These are phyloP conservation scores for Episyrphus balteatus DNA, from an alignment of 1,140 invertebrate species.

Conservation along the genomic window DNA sequence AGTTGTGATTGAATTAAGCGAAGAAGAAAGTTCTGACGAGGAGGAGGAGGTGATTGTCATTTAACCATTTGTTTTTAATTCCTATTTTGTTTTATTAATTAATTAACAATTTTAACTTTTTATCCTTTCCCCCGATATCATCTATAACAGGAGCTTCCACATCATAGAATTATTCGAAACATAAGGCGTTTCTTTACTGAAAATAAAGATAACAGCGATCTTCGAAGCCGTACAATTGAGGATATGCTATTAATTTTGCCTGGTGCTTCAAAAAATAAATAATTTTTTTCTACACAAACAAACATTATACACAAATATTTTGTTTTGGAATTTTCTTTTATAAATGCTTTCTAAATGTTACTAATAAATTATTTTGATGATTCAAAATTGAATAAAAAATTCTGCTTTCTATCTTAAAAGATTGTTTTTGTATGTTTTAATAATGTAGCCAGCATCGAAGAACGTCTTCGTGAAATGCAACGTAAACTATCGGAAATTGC, in stretches of 20 bases:
- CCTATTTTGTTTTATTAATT: constrained; percentile 1
- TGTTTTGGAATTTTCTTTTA: too few relatives aligned
- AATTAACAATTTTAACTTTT: constrained; percentile 2
- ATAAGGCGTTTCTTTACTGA: constrained; percentile 34
- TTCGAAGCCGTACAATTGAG: constrained; percentile 29
- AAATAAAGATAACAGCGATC: constrained; percentile 30
- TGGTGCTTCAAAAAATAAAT: constrained; percentile 17
- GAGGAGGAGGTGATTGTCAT: constrained; percentile 24
- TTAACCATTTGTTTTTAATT: constrained; percentile 8
- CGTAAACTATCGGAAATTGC: constrained; percentile 31
- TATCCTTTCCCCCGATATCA: background rate
- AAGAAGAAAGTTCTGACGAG: constrained; percentile 35
- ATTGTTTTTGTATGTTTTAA: too few relatives aligned
- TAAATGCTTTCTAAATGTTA: too few relatives aligned
- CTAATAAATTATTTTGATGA: too few relatives aligned
- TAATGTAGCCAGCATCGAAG: constrained; percentile 17
- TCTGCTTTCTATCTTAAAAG: too few relatives aligned
- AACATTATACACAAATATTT: too few relatives aligned
- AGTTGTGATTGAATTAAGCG: constrained; percentile 34
- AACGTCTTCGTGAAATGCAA: constrained; percentile 30
- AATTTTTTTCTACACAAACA: too few relatives aligned
- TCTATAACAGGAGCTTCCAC: constrained; percentile 26
- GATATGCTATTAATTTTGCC: constrained; percentile 34
- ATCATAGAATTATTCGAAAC: constrained; percentile 35
- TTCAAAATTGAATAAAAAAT: too few relatives aligned